Percentiles rank a stretch among this genome's conserved stretches.
phyloP scores from a whole-genome alignment of 1,140 invertebrate genomes.

The Micrasema minimum region DNA sequence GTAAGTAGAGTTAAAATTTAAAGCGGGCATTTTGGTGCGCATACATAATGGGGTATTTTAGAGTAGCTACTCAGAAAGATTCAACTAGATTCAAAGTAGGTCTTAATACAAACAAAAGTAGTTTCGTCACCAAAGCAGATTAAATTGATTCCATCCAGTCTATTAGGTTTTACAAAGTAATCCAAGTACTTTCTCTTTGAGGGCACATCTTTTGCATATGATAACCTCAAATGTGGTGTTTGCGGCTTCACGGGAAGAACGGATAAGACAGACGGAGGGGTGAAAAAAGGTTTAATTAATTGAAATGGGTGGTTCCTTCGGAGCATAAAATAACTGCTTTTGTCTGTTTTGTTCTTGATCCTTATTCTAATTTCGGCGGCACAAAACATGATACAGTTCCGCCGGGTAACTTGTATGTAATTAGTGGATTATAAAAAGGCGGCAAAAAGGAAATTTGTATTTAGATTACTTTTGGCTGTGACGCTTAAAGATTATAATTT shows the following conservation, averaged over 20 bases:
- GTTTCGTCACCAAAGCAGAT: too few species aligned
- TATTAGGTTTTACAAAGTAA: too few species aligned
- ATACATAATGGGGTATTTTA: too few species aligned
- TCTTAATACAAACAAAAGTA: too few species aligned
- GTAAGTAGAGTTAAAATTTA: too few species aligned
- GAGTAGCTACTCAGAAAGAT: too few species aligned
- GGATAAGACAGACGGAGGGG: slow-evolving; percentile 20
- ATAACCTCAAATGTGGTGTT: slow-evolving; percentile 24
- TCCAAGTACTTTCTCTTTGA: too few species aligned
- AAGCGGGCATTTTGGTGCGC: too few species aligned
- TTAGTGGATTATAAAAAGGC: neutral
- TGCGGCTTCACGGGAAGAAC: slow-evolving; percentile 9
- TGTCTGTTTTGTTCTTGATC: slow-evolving; percentile 31
- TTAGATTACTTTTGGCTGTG: slow-evolving; percentile 2
- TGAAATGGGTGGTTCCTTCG: slow-evolving; percentile 23
- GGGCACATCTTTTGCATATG: slow-evolving; percentile 5
- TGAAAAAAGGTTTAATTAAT: slow-evolving; percentile 36
- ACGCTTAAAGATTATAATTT: neutral
- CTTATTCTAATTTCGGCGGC: slow-evolving; percentile 20
- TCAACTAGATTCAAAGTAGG: too few species aligned
- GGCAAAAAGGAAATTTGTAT: slow-evolving; percentile 1
- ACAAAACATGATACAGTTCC: slow-evolving; percentile 20
- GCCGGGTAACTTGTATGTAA: neutral
- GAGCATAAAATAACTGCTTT: slow-evolving; percentile 34
- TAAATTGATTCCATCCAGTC: too few species aligned